Base-by-base conservation (phyloP, 2,113 vertebrate genomes). In the Perca schrenkii region DNA sequence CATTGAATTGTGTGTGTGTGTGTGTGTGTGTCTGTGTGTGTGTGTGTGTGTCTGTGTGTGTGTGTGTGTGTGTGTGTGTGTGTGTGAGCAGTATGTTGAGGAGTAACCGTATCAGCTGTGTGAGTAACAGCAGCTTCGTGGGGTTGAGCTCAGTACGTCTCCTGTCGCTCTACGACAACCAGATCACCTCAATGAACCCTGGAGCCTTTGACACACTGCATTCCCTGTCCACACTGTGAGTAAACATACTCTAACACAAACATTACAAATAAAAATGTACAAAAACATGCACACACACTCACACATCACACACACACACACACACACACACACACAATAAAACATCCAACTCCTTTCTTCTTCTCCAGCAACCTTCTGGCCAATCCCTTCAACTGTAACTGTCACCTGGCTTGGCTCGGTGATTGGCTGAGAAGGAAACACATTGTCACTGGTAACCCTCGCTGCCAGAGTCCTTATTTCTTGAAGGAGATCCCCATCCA, bases 341-440 rank as follows among this genome's bases (percentile, higher is more conserved):
- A 57, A 13, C n/a, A 8, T 69, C 12, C 3, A 34, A 14, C 4
- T 25, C 16, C 1, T 25, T 14, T 60, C 7, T 80, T 72, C 10
- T 50, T 70, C 65, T 72, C 58, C 82, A 99, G 98, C 85, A 99
- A 99, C 90, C 97, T 99, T 61, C 92, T 99, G 91, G 97, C 98
- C 81, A 99, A 99, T 89, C 98, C 98, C n/a, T 99, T 99, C 94
- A 98, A 97, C 91, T 99, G 98, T 87, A 99, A 99, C 91, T 99
- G 98, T 88, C 96, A 99, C 90, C 95, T 99, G 4, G 98, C 98
- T 0, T 99, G 98, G 98, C 92, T 99, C 79, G 98, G 98, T 10
- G 98, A 99, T 61, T 99, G 98, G 98, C 94, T 99, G 40, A 95
- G 98, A 77, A 98, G 96, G 94, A 99, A 98, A 82, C 96, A 98